Evolutionary conservation across 2,113 vertebrate genomes (phyloP).

Genomic region (Serinus canaria): DNA sequence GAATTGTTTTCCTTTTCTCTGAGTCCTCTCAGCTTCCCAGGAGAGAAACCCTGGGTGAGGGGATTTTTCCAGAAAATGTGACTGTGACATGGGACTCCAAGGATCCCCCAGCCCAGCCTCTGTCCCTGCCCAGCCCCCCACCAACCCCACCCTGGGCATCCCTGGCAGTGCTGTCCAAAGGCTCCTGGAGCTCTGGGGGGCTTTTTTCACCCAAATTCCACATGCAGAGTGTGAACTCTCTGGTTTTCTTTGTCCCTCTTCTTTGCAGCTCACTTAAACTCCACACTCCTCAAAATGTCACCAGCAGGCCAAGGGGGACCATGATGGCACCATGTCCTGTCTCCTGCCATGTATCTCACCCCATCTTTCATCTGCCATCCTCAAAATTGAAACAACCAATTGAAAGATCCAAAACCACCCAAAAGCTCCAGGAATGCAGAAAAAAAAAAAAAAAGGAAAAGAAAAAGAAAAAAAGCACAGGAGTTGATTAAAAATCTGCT

Average conservation of each 20-base stretch:
- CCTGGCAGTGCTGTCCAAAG: neutral
- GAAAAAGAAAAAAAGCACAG: rapidly evolving
- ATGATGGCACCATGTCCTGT: rapidly evolving
- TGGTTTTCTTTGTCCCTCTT: neutral
- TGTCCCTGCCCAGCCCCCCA: neutral
- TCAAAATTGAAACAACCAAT: neutral
- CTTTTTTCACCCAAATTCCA: neutral
- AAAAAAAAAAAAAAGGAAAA: rapidly evolving
- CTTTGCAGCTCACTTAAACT: neutral
- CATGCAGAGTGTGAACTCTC: rapidly evolving
- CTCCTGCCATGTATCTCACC: neutral
- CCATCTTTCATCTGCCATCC: neutral
- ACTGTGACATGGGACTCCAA: too few species aligned
- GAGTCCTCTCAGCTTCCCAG: too few species aligned
- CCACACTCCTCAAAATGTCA: neutral
- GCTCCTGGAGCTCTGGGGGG: neutral
- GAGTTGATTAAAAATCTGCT: neutral
- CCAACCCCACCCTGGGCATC: neutral
- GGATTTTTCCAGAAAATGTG: too few species aligned
- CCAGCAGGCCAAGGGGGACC: neutral
- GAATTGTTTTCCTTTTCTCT: too few species aligned
- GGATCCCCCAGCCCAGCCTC: rapidly evolving
- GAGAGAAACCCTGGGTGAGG: too few species aligned
- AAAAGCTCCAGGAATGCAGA: rapidly evolving
- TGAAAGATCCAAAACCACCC: neutral